Evolutionary conservation across 2,888 invertebrate genomes (phyloP), one percentile per base, ranked within the genome.

Genomic region (Heliconius aoede): DNA sequence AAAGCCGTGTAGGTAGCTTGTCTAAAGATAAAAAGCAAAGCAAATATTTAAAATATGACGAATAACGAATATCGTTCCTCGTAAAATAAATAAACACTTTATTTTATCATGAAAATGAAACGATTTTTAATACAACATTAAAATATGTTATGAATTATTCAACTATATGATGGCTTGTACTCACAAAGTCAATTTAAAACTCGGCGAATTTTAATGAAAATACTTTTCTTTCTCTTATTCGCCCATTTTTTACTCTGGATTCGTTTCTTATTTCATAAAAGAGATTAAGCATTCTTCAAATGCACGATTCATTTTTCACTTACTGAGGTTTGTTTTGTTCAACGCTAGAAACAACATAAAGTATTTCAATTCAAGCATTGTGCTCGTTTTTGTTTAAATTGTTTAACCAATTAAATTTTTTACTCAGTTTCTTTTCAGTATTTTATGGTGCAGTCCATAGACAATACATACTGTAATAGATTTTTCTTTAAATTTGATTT

Each of bases 231-330:
- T 80, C 73, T 74, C 65, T 85, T 85, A 84, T 81, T 82, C 78
- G 80, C 78, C 82, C 74, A 85, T 87, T 87, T 87, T 88, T 87
- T 81, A 85, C 85, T 86, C 84, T 84, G 83, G 85, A 84, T 85
- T 86, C 84, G 82, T 83, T 84, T 82, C 83, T 86, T 86, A 85
- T 86, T 84, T 87, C 85, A 85, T 85, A 83, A 86, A 86, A 84
- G 82, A 89, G 88, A 90, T 89, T 90, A 89, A 87, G 86, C 85
- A 86, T 87, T 88, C 84, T 87, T 85, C 79, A 84, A 86, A 81
- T 80, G 80, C 76, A 76, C 46, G 78, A 80, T 76, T 80, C 79
- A 64, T 76, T 78, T 77, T 74, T 77, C 62, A 61, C 46, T 72
- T 58, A 67, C 65, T 8, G 62, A 71, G 69, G 36, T 71, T 75